Percentiles rank a stretch among this genome's conserved stretches.
phyloP scores from a whole-genome alignment of 1,140 invertebrate species.

The Brachionus paranguensis region DNA sequence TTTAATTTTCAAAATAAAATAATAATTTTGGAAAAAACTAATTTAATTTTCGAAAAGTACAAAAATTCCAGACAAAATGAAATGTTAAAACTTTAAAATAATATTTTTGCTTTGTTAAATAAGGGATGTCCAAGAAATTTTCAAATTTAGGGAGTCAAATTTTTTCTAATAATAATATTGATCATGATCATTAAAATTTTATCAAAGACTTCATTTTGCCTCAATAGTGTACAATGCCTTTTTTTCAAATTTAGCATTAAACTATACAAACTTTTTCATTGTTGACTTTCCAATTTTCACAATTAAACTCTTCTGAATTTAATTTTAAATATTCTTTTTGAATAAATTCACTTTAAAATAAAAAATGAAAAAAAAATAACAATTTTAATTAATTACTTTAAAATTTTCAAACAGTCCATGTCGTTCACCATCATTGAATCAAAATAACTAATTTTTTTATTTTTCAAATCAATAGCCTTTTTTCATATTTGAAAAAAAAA shows the following conservation, averaged over 20 bases:
- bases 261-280: background rate
- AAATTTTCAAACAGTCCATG: slow-evolving; percentile 17
- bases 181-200: too few species aligned
- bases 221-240: too few species aligned
- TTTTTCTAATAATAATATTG: too few species aligned
- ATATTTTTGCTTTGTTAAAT: too few species aligned
- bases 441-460: slow-evolving; percentile 25
- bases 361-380: background rate
- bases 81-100: too few species aligned
- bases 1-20: too few species aligned
- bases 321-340: slow-evolving; percentile 7
- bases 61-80: too few species aligned
- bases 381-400: background rate
- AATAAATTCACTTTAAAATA: background rate
- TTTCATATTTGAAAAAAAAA: background rate
- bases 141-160: too few species aligned
- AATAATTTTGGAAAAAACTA: too few species aligned
- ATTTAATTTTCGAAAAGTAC: too few species aligned
- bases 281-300: background rate
- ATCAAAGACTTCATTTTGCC: too few species aligned
- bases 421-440: slow-evolving; percentile 1
- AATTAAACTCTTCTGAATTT: background rate
- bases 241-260: background rate
- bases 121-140: too few species aligned
- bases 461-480: slow-evolving; percentile 8